These are phyloP conservation scores for Eidolon dupreanum DNA, from an alignment of 2,797 vertebrate genomes.

Conservation along the genomic window DNA sequence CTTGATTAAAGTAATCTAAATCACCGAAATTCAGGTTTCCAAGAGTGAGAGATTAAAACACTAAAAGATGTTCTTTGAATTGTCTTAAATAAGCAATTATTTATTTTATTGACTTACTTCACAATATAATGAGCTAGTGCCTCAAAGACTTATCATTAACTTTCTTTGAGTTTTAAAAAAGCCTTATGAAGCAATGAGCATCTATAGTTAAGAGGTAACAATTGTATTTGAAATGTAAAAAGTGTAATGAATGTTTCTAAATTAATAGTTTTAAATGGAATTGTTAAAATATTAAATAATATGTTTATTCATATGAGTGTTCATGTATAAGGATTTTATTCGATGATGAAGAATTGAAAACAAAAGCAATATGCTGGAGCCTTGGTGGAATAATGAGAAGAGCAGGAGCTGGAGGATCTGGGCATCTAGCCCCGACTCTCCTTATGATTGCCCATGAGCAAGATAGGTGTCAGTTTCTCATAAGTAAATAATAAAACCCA, in stretches of 20 bases:
- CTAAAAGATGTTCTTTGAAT: not conserved
- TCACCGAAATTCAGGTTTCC: constrained; percentile 11
- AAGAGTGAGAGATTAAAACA: not conserved
- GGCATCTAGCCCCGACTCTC: not conserved
- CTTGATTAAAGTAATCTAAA: constrained; percentile 56
- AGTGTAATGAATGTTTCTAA: constrained; percentile 20
- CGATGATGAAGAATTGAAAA: not conserved
- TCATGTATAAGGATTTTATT: not conserved
- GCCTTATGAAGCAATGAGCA: not conserved
- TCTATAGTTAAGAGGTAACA: not conserved
- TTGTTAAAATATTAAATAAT: constrained; percentile 7
- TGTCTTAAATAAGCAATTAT: not conserved
- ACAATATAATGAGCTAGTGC: not conserved
- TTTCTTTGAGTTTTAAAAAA: constrained; percentile 12
- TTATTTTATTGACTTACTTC: not conserved
- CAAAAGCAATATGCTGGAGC: not conserved
- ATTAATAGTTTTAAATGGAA: constrained; percentile 19
- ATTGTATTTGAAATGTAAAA: constrained; percentile 48
- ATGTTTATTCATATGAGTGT: not conserved
- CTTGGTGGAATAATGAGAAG: not conserved
- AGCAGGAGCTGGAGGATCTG: not conserved
- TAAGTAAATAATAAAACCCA: not conserved
- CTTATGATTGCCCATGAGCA: not conserved
- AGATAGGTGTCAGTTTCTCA: not conserved
- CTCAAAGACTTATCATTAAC: not conserved